phyloP scores from a whole-genome alignment of 2,888 invertebrate genomes.

The Lagria hirta region DNA sequence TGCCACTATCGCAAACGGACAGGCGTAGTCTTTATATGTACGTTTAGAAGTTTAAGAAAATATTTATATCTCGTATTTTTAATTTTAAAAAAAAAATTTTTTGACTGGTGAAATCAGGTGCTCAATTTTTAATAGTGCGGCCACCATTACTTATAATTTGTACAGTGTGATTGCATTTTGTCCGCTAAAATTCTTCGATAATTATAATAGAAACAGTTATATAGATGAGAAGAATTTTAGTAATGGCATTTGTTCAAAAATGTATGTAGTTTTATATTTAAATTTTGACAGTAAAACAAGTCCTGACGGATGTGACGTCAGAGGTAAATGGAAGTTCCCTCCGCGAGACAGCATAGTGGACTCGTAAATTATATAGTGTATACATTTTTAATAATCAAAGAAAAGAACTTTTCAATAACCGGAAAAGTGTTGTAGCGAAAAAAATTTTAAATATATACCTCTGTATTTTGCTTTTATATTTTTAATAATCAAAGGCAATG shows the following conservation, averaged over 20 bases:
- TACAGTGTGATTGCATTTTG: conserved; percentile 20
- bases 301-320: conserved; percentile 47
- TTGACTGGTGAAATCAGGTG: conserved; percentile 49
- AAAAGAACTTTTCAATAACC: conserved; percentile 30
- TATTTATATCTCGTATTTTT: conserved; percentile 24
- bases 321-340: conserved; percentile 52
- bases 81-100: conserved; percentile 23
- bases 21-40: conserved; percentile 35
- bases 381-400: conserved; percentile 40
- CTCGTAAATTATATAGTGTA: conserved; percentile 39
- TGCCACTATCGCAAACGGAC: conserved; percentile 49
- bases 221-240: conserved; percentile 10
- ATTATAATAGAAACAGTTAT: conserved; percentile 6
- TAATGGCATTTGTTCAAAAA: conserved; percentile 11
- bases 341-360: conserved; percentile 49
- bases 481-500: conserved; percentile 29
- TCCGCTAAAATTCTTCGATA: conserved; percentile 11
- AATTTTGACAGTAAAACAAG: conserved; percentile 44
- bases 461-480: conserved; percentile 34
- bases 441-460: conserved; percentile 36
- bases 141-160: conserved; percentile 33
- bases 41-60: conserved; percentile 16
- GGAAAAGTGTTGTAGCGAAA: conserved; percentile 38
- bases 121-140: conserved; percentile 52
- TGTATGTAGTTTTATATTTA: conserved; percentile 29